These are phyloP conservation scores for Diploscapter pachys DNA, from an alignment of 1,140 invertebrate genomes.

Conservation along the genomic window DNA sequence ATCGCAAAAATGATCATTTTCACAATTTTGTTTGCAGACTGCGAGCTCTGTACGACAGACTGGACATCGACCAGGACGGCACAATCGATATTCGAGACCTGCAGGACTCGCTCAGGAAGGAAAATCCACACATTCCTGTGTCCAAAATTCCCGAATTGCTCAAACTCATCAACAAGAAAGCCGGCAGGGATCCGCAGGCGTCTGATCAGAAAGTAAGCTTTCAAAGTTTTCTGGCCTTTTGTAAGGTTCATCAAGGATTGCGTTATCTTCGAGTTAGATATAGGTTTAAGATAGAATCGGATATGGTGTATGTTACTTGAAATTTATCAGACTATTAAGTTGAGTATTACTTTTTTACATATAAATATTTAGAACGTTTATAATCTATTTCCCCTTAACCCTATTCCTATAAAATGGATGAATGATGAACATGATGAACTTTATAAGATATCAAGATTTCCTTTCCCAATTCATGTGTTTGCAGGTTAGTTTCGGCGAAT, in stretches of 20 bases:
- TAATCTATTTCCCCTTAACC: neutral
- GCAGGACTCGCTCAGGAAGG: slow-evolving; percentile 76
- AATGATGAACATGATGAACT: neutral
- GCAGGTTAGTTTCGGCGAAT: slow-evolving; percentile 78
- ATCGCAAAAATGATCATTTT: no score
- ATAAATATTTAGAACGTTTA: neutral
- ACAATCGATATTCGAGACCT: slow-evolving; percentile 87
- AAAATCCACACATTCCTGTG: slow-evolving; percentile 70
- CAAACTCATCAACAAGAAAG: no score
- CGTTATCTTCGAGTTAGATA: no score
- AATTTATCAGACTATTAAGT: no score
- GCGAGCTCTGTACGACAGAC: slow-evolving; percentile 76
- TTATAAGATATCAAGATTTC: neutral
- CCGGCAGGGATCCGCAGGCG: no score
- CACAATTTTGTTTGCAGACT: slow-evolving; percentile 56
- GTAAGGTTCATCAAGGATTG: no score
- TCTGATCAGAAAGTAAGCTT: no score
- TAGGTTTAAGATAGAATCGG: no score
- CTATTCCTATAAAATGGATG: no score
- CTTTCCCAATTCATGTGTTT: slow-evolving; percentile 8
- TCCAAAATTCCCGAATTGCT: no score
- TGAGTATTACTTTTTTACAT: neutral
- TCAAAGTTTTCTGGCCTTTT: no score
- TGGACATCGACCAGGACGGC: slow-evolving; percentile 89
- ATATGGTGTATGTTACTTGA: no score